Conservation (phyloP, 2,797 vertebrate species). For the Enteromius fasciolatus region DNA sequence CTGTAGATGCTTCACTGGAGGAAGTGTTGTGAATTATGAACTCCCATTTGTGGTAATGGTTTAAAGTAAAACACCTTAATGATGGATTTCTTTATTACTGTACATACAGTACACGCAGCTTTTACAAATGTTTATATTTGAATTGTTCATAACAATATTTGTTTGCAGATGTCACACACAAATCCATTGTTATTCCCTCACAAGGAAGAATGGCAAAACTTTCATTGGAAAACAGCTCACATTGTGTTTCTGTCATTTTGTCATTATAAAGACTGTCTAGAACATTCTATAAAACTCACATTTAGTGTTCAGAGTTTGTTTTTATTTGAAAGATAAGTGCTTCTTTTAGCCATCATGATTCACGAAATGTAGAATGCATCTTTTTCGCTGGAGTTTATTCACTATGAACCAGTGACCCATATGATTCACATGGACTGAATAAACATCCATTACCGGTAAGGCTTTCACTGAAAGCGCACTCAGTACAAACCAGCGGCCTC, state of each 20-base stretch:
- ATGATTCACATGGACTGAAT: constrained; percentile 4
- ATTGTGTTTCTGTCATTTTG: neutral
- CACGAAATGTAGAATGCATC: neutral
- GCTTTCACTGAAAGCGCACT: neutral
- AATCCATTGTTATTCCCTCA: neutral
- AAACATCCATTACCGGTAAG: constrained; percentile 8
- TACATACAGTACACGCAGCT: too few species aligned
- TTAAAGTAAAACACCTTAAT: neutral
- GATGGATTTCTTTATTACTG: neutral
- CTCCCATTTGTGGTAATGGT: neutral
- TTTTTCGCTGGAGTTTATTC: neutral
- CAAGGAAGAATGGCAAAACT: neutral
- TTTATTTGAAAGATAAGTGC: neutral
- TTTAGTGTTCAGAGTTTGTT: neutral
- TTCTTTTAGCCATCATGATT: neutral
- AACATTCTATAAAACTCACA: neutral
- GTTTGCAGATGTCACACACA: neutral
- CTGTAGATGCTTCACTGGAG: neutral
- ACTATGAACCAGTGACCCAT: constrained; percentile 12
- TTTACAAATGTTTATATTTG: too few species aligned
- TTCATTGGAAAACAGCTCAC: neutral
- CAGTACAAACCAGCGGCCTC: neutral
- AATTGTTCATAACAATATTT: neutral
- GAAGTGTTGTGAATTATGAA: neutral
- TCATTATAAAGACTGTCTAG: neutral